phyloP scores from a whole-genome alignment of 2,888 invertebrate species.

The Criorhina ranunculi region DNA sequence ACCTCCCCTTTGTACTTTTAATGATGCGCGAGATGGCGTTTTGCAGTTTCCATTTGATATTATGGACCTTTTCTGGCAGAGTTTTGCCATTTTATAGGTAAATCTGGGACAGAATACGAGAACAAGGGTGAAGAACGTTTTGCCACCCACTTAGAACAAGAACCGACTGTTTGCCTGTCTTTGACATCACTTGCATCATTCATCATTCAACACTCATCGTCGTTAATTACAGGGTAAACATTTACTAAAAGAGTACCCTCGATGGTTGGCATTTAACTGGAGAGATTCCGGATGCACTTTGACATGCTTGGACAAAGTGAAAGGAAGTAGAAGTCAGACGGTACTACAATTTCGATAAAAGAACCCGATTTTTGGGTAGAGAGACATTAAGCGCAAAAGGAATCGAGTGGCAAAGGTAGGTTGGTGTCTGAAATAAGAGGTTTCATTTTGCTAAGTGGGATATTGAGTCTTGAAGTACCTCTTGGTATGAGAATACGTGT shows the following conservation, averaged over 20 bases:
- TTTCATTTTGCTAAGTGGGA: no score
- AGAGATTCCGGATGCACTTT: constrained; percentile 42
- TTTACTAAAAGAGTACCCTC: constrained; percentile 57
- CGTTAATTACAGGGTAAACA: constrained; percentile 65
- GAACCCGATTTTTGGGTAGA: neutral
- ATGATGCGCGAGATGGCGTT: neutral
- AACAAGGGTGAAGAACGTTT: no score
- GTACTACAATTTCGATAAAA: constrained; percentile 18
- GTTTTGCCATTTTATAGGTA: constrained; percentile 17
- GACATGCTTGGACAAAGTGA: neutral
- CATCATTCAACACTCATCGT: constrained; percentile 46
- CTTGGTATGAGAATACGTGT: no score
- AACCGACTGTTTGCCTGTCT: neutral
- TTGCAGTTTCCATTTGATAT: neutral
- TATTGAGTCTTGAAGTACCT: neutral
- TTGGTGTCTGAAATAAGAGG: no score
- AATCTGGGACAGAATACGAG: no score
- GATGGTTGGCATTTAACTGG: neutral
- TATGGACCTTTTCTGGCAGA: constrained; percentile 8
- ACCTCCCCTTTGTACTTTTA: constrained; percentile 21
- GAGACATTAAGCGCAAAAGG: no score
- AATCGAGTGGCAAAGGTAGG: no score
- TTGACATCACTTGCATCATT: constrained; percentile 64
- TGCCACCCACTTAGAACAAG: no score
- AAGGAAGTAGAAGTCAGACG: neutral